phyloP scores from a whole-genome alignment of 2,888 invertebrate species.

The Hartigia nigra region DNA sequence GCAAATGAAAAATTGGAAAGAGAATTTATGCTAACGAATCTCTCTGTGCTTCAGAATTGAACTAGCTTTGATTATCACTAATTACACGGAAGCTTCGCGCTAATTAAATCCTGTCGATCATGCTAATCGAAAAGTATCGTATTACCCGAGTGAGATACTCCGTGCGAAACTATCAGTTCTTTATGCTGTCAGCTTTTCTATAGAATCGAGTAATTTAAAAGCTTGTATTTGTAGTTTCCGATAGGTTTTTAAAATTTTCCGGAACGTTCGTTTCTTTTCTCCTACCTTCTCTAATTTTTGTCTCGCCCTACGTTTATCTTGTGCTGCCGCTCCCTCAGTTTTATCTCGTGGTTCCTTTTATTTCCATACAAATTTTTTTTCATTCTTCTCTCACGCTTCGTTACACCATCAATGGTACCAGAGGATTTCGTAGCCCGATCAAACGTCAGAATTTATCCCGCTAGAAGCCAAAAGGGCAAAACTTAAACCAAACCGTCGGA shows the following conservation, averaged over 20 bases:
- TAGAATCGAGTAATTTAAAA: neutral
- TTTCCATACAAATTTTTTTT: neutral
- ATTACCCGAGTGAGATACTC: neutral
- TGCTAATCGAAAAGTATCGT: neutral
- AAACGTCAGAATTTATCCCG: neutral
- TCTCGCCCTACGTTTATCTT: neutral
- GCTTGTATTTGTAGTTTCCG: neutral
- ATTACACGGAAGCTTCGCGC: neutral
- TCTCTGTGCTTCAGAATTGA: neutral
- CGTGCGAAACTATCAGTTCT: neutral
- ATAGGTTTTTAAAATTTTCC: slow-evolving; percentile 1
- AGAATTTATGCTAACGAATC: neutral
- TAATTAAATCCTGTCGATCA: neutral
- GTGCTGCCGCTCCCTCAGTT: neutral
- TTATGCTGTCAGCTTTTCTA: neutral
- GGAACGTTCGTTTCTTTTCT: slow-evolving; percentile 3
- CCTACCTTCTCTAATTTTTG: neutral
- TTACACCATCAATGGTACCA: neutral
- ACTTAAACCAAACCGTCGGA: neutral
- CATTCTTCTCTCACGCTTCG: neutral
- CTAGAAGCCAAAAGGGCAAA: neutral
- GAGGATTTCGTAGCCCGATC: neutral
- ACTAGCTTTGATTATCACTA: neutral
- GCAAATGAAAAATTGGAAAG: neutral
- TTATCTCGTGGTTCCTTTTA: neutral